phyloP scores from a whole-genome alignment of 1,140 invertebrate genomes.

The Bombus sibiricus region DNA sequence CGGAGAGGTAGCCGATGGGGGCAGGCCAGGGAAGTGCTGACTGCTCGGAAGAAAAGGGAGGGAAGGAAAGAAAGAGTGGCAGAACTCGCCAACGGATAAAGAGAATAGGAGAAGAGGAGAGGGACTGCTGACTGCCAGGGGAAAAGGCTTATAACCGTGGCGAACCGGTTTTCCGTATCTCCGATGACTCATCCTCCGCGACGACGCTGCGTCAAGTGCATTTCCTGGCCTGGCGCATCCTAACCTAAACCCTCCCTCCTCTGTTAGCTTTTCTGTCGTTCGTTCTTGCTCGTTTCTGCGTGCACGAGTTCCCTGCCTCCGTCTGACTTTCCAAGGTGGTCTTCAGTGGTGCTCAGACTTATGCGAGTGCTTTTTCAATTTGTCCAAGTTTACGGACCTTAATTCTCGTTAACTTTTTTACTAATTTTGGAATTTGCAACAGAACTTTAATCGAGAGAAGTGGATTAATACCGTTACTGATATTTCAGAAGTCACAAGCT shows the following conservation, averaged over 20 bases:
- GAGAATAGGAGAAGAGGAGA: conserved; percentile 5
- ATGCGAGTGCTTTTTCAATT: conserved; percentile 9
- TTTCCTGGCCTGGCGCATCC: conserved; percentile 78
- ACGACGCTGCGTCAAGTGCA: conserved; percentile 80
- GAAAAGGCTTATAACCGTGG: conserved; percentile 61
- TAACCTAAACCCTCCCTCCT: conserved; percentile 63
- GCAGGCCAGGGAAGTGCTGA: conserved; percentile 56
- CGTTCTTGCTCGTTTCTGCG: neutral
- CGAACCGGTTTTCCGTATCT: conserved; percentile 82
- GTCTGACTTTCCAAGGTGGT: conserved; percentile 39
- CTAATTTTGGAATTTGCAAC: no score
- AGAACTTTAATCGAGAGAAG: no score
- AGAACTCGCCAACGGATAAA: conserved; percentile 19
- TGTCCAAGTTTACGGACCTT: no score
- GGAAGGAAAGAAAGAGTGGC: conserved; percentile 35
- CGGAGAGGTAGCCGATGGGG: conserved; percentile 11
- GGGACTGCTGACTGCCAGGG: conserved; percentile 29
- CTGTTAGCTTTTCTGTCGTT: neutral
- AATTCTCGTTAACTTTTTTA: no score
- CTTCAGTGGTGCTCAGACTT: conserved; percentile 64
- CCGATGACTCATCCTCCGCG: conserved; percentile 78
- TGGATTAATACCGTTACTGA: no score
- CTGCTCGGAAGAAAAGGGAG: conserved; percentile 49
- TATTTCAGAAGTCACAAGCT: no score
- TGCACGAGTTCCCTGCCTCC: conserved; percentile 7